Conservation (phyloP, 2,888 invertebrate species). For the Lymantria dispar region DNA sequence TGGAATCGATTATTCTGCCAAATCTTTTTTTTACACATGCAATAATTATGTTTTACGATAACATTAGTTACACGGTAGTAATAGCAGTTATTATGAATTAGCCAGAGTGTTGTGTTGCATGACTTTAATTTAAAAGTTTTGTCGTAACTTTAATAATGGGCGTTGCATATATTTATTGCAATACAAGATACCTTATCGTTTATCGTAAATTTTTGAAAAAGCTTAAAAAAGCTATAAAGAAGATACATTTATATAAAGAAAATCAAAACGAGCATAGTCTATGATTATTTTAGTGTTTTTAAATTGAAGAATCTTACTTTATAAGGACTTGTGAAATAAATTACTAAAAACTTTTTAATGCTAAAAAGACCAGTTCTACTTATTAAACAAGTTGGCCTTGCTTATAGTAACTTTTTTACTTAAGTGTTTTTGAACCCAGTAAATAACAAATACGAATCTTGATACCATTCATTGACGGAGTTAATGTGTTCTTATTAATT, state of each 20-base stretch:
- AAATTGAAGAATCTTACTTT: too few relatives aligned
- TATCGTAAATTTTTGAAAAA: too few relatives aligned
- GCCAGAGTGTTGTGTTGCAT: constrained; percentile 2
- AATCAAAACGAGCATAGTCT: too few relatives aligned
- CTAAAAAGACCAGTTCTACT: neutral
- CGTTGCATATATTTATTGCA: neutral
- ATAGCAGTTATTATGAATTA: neutral
- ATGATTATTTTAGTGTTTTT: too few relatives aligned
- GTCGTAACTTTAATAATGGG: neutral
- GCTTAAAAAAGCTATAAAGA: too few relatives aligned
- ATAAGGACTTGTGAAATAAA: too few relatives aligned
- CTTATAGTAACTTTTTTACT: neutral
- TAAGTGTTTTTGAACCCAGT: neutral
- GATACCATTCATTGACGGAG: too few relatives aligned
- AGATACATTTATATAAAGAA: too few relatives aligned
- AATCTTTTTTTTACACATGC: constrained; percentile 2
- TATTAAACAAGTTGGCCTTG: neutral
- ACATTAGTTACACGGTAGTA: neutral
- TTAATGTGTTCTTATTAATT: too few relatives aligned
- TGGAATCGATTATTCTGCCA: constrained; percentile 18
- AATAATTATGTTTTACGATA: neutral
- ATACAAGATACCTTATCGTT: too few relatives aligned
- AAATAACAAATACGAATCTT: neutral
- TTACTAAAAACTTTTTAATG: neutral
- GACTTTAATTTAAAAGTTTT: neutral